A percentile compares a stretch with the other conserved stretches of the same genome.
These are phyloP conservation scores for Drosophila auraria DNA, from an alignment of 1,140 invertebrate species.

Conservation along the genomic window DNA sequence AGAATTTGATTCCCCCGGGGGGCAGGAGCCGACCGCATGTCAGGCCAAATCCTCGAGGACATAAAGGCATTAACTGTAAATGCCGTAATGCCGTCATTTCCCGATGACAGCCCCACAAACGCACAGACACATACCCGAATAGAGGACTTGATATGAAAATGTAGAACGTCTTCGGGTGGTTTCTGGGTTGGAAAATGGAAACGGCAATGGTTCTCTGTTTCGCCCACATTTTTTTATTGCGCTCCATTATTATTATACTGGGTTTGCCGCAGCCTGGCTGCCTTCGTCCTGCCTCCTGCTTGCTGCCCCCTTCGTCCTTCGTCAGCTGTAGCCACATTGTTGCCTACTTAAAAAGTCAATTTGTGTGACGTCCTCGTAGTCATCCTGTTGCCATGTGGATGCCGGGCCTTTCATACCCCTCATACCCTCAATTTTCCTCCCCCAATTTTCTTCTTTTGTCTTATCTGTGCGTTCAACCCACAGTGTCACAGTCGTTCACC, in stretches of 20 bases:
- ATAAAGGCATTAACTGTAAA: slow-evolving; percentile 82
- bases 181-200: slow-evolving; percentile 29
- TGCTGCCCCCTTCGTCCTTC: slow-evolving; percentile 17
- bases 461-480: slow-evolving; percentile 49
- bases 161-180: slow-evolving; percentile 41
- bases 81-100: slow-evolving; percentile 80
- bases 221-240: slow-evolving; percentile 64
- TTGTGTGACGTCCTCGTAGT: slow-evolving; percentile 56
- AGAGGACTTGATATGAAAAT: slow-evolving; percentile 43
- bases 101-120: slow-evolving; percentile 63
- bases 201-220: slow-evolving; percentile 46
- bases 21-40: slow-evolving; percentile 30
- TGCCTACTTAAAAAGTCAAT: slow-evolving; percentile 81
- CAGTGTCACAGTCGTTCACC: slow-evolving; percentile 73
- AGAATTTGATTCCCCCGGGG: slow-evolving; percentile 49
- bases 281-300: neutral
- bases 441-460: slow-evolving; percentile 14
- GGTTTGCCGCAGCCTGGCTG: slow-evolving; percentile 29
- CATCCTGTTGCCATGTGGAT: slow-evolving; percentile 58
- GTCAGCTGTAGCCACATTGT: slow-evolving; percentile 56
- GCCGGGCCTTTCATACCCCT: slow-evolving; percentile 2
- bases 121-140: slow-evolving; percentile 21
- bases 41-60: slow-evolving; percentile 66
- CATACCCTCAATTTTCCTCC: neutral
- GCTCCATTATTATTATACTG: slow-evolving; percentile 70